phyloP scores from a whole-genome alignment of 2,797 vertebrate genomes.

The Poliocrania exsul region DNA sequence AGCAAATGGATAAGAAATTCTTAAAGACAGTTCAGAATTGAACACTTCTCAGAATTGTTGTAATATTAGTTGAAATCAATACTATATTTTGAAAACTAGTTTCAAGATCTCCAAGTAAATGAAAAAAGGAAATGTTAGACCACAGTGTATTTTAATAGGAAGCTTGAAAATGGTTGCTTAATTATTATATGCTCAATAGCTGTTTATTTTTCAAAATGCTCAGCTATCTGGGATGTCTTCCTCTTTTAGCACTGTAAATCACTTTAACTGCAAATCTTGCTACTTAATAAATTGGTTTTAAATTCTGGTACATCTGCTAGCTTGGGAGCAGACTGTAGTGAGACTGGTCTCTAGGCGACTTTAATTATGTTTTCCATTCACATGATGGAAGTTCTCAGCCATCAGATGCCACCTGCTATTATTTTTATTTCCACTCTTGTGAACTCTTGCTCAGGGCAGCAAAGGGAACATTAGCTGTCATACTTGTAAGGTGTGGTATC shows the following conservation, averaged over 20 bases:
- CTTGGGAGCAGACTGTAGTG: constrained; percentile 6
- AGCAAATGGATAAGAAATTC: background rate
- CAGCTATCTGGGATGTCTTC: background rate
- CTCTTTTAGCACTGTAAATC: background rate
- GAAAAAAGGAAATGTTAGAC: background rate
- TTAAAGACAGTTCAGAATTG: background rate
- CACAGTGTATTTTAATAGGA: background rate
- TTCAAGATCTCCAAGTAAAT: background rate
- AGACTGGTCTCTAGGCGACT: constrained; percentile 1
- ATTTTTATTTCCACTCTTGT: constrained; percentile 25
- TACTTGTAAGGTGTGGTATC: background rate
- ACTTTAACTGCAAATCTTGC: background rate
- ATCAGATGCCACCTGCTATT: constrained; percentile 35
- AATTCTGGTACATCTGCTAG: constrained; percentile 25
- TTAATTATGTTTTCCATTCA: constrained; percentile 37
- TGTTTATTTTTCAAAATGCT: background rate
- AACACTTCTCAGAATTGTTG: background rate
- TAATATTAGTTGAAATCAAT: background rate
- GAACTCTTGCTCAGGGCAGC: background rate
- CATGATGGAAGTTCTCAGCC: constrained; percentile 36
- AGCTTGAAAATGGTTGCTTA: background rate
- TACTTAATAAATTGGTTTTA: constrained; percentile 17
- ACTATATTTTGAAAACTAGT: background rate
- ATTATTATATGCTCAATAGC: background rate
- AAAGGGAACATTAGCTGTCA: background rate